Evolutionary conservation across 1,140 invertebrate genomes (phyloP), one percentile per base, ranked within the genome.

Genomic region (Drosophila mayri): DNA sequence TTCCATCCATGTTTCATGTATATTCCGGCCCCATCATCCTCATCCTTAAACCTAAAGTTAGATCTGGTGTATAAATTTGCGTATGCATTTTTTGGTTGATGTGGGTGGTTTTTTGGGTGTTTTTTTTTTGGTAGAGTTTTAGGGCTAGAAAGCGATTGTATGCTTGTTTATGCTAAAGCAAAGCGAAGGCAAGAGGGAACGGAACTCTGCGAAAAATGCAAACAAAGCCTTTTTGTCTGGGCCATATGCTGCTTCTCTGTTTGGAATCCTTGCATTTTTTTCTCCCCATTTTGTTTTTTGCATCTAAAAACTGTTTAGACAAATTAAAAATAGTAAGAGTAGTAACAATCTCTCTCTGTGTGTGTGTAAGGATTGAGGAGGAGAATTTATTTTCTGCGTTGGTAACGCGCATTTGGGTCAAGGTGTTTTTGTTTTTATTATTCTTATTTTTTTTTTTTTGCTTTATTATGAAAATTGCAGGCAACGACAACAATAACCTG

Each of bases 381-480:
- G 55, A 49, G 63, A 82, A 82, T 77, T 68, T 68, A 61, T 80
- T 80, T 76, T 75, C 80, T 77, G 68, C 84, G 80, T 78, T 83
- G 59, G 72, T 50, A 74, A 67, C 82, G 60, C 63, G 64, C 85
- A 88, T 90, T 90, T 88, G 85, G 84, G 84, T 87, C 84, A 87
- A 87, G 84, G 84, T 84, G 65, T 77, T 87, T 65, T 66, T 75
- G 57, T 76, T 79, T 59, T 71, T 76, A 57, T 81, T 78, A 60
- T 66, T 68, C 63, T 68, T 72, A 63, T 67, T 72, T 63, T 70
- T 76, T 70, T 35, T 64, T 75, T 70, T 79, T 70, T 30, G 28
- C 72, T 80, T 88, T 87, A 87, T 87, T 87, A 87, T 87, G 84
- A 88, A 87, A 88, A 87, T 88, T 87, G 83, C 72, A 79, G 73